A percentile compares a stretch with the other conserved stretches of the same genome.
phyloP scores from a whole-genome alignment of 2,888 invertebrate genomes.

The Coelinius sp. region DNA sequence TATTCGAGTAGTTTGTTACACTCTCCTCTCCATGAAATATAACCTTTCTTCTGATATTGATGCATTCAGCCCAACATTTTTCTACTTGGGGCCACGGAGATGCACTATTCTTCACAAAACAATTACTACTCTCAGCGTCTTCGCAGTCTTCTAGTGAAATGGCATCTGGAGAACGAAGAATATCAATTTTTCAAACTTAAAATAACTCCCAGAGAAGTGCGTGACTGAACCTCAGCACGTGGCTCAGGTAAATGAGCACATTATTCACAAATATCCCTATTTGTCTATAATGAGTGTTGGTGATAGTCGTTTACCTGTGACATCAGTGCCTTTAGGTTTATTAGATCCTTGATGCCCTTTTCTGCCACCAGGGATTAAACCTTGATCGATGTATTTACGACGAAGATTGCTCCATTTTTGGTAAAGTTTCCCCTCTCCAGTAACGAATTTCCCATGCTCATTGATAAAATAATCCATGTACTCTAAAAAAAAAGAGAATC shows the following conservation, averaged over 20 bases:
- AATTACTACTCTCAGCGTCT: neutral
- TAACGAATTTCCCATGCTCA: neutral
- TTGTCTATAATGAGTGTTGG: too few species aligned
- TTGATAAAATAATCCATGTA: slow-evolving; percentile 1
- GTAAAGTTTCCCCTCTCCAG: slow-evolving; percentile 1
- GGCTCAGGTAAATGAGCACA: neutral
- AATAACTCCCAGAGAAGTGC: neutral
- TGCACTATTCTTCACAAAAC: neutral
- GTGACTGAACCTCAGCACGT: too few species aligned
- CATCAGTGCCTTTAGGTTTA: neutral
- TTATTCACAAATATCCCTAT: neutral
- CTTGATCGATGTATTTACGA: neutral
- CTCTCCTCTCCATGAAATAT: neutral
- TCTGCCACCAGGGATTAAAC: slow-evolving; percentile 5
- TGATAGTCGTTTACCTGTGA: neutral
- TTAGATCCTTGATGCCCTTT: neutral
- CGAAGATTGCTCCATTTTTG: neutral
- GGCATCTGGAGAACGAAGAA: neutral
- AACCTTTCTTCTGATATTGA: neutral
- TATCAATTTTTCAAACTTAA: neutral
- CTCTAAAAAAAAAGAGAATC: neutral
- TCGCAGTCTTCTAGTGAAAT: neutral
- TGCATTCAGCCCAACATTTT: neutral
- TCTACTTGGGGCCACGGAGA: neutral
- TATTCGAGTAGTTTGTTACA: neutral